Evolutionary conservation across 2,888 invertebrate species (phyloP), one percentile per base, ranked within the genome.

Genomic region (Podotricha telesiphe): DNA sequence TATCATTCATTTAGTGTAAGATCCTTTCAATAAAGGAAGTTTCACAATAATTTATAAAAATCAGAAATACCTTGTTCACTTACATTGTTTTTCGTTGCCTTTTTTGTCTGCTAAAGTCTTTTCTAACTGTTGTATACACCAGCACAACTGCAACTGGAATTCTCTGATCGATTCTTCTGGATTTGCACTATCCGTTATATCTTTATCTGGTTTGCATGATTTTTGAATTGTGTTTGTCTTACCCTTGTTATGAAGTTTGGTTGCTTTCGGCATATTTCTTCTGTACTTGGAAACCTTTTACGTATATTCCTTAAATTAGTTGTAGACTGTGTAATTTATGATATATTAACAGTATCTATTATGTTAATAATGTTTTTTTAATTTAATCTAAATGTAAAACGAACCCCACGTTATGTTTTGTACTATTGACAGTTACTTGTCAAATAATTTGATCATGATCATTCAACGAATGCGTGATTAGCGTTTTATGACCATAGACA

Each of bases 91-190:
- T 70, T 93, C 91, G 72, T 88, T 94, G 59, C 95, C 88, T 84
- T 95, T 95, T 73, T 94, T 94, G 48, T 94, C 93, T 64, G 86
- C 88, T 72, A 96, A 82, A 22, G 94, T 91, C 20, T 85, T 86
- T 80, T 96, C 95, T 68, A 96, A 83, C 75, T 96, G 95, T 76
- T 96, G 96, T 76, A 96, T 95, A 80, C 96, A 97, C 96, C 96
- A 97, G 79, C 94, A 95, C 7, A 97, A 85, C 84, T 97, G 96
- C n/a, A 96, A 77, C 83, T 96, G 95, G 79, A 96, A 96, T 81
- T 95, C 95, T 82, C 94, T 91, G 72, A 94, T 91, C 0, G 93
- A 86, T 87, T 96, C 94, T 66, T 90, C 91, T 0, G 86, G 84
- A 67, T 88, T 85, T 28, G 73, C 75, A 58, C 78, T 79, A 19